phyloP scores from a whole-genome alignment of 2,888 invertebrate genomes.

The Polia nebulosa region DNA sequence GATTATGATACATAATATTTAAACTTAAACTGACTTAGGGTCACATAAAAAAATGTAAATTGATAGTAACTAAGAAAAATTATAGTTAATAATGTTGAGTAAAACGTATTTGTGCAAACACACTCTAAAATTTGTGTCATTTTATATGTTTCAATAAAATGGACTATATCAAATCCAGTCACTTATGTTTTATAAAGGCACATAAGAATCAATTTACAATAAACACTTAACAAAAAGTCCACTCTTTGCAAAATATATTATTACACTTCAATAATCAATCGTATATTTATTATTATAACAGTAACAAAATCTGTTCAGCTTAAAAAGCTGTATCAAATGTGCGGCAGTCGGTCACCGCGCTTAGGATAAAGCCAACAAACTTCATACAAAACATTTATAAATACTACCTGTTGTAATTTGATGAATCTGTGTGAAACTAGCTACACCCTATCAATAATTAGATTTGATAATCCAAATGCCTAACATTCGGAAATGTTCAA shows the following conservation, averaged over 20 bases:
- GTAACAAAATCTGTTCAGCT: slow-evolving; percentile 61
- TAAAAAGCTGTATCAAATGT: slow-evolving; percentile 65
- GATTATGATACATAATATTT: slow-evolving; percentile 83
- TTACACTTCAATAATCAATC: slow-evolving; percentile 62
- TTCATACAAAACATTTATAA: slow-evolving; percentile 58
- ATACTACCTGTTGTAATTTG: slow-evolving; percentile 45
- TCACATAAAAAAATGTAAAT: slow-evolving; percentile 83
- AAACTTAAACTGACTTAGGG: slow-evolving; percentile 86
- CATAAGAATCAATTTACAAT: slow-evolving; percentile 88
- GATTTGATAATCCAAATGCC: slow-evolving; percentile 52
- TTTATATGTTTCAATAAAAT: slow-evolving; percentile 79
- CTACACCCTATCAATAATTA: slow-evolving; percentile 53
- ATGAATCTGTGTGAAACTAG: slow-evolving; percentile 61
- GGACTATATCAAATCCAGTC: slow-evolving; percentile 88
- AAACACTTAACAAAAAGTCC: slow-evolving; percentile 78
- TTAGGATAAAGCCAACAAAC: slow-evolving; percentile 66
- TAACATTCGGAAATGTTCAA: slow-evolving; percentile 43
- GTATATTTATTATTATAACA: slow-evolving; percentile 50
- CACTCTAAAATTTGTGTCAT: slow-evolving; percentile 83
- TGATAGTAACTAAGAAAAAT: slow-evolving; percentile 79
- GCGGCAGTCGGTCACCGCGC: slow-evolving; percentile 54
- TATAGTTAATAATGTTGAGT: slow-evolving; percentile 82
- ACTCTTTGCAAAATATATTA: slow-evolving; percentile 78
- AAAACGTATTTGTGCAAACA: slow-evolving; percentile 88
- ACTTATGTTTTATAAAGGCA: slow-evolving; percentile 86